A percentile compares a stretch with the other conserved stretches of the same genome.
These are phyloP conservation scores for Microctonus brassicae DNA, from an alignment of 2,888 invertebrate species.

Conservation along the genomic window DNA sequence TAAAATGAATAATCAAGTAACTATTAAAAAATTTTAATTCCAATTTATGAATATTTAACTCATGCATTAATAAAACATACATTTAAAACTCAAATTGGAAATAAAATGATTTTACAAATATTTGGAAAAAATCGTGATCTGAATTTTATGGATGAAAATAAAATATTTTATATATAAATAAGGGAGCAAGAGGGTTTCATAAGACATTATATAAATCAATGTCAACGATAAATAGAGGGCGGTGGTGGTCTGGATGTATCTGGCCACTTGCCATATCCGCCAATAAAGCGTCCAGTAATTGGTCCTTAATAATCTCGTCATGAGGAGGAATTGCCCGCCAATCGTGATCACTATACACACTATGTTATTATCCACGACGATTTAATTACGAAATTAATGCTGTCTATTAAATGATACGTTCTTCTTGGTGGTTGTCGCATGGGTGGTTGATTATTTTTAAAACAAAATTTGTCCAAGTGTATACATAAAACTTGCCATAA, in stretches of 20 bases:
- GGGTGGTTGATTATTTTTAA: conserved; percentile 3
- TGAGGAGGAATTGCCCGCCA: conserved; percentile 62
- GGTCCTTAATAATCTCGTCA: conserved; percentile 69
- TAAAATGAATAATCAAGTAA: too few species aligned
- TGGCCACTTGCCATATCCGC: conserved; percentile 54
- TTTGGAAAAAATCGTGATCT: not conserved
- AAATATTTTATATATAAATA: not conserved
- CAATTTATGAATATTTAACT: not conserved
- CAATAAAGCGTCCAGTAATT: conserved; percentile 64
- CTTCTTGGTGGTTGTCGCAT: conserved; percentile 10
- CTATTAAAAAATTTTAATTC: too few species aligned
- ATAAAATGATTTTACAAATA: not conserved
- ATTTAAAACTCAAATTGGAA: not conserved
- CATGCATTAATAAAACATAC: not conserved
- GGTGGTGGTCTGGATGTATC: conserved; percentile 52
- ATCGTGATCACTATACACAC: conserved; percentile 53
- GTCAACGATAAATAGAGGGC: conserved; percentile 65
- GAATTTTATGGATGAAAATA: not conserved
- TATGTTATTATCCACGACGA: conserved; percentile 67
- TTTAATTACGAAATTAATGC: conserved; percentile 69
- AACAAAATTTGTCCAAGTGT: not conserved
- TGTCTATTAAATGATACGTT: conserved; percentile 53
- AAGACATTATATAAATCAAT: conserved; percentile 58
- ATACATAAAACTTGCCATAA: not conserved
- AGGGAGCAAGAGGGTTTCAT: not conserved